Conservation (phyloP, 2,113 vertebrate genomes). For the Calcarius ornatus region DNA sequence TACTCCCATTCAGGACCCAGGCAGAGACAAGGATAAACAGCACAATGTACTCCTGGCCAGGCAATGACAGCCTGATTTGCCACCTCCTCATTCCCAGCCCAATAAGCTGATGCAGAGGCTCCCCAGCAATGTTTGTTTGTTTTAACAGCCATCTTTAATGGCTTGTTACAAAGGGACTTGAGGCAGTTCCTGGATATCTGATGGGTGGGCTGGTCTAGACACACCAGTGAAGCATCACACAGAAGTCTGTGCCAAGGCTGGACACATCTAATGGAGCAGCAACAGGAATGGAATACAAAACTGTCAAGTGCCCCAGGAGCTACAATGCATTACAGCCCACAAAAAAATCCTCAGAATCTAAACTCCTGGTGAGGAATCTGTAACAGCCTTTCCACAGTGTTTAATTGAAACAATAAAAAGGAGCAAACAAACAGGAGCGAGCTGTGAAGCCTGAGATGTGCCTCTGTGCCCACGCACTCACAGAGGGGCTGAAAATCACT, state of each 20-base stretch:
- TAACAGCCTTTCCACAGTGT: conserved; percentile 3
- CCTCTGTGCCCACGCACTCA: neutral
- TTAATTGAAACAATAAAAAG: conserved; percentile 47
- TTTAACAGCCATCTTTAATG: neutral
- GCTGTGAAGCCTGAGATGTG: neutral
- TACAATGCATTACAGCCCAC: neutral
- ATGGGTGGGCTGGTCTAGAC: neutral
- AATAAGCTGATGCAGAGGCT: neutral
- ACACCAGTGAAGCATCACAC: neutral
- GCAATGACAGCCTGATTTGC: neutral
- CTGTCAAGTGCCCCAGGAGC: conserved; percentile 2
- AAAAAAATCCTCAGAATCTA: neutral
- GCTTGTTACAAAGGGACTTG: neutral
- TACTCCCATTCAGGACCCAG: neutral
- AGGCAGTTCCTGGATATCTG: neutral
- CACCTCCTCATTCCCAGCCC: neutral
- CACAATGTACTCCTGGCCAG: neutral
- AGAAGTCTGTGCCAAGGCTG: neutral
- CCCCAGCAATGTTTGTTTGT: neutral
- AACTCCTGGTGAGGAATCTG: conserved; percentile 43
- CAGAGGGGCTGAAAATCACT: neutral
- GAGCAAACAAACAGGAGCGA: neutral
- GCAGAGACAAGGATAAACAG: conserved; percentile 6
- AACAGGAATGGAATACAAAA: neutral
- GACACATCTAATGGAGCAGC: neutral